These are phyloP conservation scores for Dynastes tityus DNA, from an alignment of 2,888 invertebrate genomes.

Conservation along the genomic window DNA sequence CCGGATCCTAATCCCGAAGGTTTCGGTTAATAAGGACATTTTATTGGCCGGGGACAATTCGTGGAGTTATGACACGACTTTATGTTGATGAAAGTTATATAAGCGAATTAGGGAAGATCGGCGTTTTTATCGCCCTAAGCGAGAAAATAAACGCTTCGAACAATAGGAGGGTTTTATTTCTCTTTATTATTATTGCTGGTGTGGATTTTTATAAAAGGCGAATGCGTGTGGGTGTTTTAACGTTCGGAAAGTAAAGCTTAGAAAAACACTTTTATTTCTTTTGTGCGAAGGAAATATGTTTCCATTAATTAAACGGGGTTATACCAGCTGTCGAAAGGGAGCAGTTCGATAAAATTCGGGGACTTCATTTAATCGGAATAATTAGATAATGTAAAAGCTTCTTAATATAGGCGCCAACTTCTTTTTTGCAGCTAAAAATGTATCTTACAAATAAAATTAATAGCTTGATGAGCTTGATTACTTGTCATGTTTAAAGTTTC, in stretches of 20 bases:
- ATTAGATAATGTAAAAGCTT: too few relatives aligned
- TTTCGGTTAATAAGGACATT: slow-evolving; percentile 49
- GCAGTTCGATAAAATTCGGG: too few relatives aligned
- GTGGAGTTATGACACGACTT: slow-evolving; percentile 43
- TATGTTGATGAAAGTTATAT: slow-evolving; percentile 52
- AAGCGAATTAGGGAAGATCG: slow-evolving; percentile 51
- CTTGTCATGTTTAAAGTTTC: too few relatives aligned
- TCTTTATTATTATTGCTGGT: slow-evolving; percentile 44
- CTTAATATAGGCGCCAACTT: too few relatives aligned
- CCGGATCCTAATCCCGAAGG: slow-evolving; percentile 39
- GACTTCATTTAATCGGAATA: too few relatives aligned
- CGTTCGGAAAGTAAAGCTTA: not conserved
- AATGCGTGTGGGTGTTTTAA: not conserved
- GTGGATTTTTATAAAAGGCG: slow-evolving; percentile 41
- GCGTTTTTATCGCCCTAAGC: slow-evolving; percentile 50
- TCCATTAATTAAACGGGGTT: too few relatives aligned
- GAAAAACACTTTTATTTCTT: slow-evolving; percentile 5
- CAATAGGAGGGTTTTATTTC: slow-evolving; percentile 42
- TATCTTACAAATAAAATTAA: too few relatives aligned
- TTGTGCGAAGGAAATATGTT: not conserved
- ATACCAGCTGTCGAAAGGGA: too few relatives aligned
- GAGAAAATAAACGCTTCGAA: slow-evolving; percentile 45
- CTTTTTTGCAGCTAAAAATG: too few relatives aligned
- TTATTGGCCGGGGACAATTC: slow-evolving; percentile 49
- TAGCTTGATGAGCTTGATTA: too few relatives aligned